Base-by-base conservation (phyloP, 2,888 invertebrate genomes). In the Andrena hattorfiana region DNA sequence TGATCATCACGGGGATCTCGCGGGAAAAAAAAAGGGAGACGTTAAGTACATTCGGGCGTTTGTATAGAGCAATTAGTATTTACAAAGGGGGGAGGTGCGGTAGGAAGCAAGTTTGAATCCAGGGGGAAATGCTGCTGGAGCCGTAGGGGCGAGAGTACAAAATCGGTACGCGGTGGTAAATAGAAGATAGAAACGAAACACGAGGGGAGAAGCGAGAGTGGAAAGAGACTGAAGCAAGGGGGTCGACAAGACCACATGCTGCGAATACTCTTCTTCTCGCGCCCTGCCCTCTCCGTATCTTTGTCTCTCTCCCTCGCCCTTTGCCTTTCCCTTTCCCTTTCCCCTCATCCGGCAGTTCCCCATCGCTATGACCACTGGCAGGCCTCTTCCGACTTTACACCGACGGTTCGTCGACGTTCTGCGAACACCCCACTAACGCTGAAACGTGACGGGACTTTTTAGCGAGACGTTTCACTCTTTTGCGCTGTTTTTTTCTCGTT, bases 21-120 rank as follows among this genome's bases (percentile, higher is more conserved):
- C 87, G 88, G 87, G 82, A 86, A 82, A 66, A 86, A 82, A 66
- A 35, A 89, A 87, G 84, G 86, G 90, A 67, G 32, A 91, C 90
- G 89, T 91, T 93, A 90, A 91, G 90, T 87, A 92, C 89, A 91
- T 92, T 90, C 84, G 86, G 90, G 81, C 90, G 90, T 89, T 91
- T 92, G 91, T 92, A 91, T 90, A 86, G 91, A 90, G 91, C 91
- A 92, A 92, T 93, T 93, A 92, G 92, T 92, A 92, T 92, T 92
- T 92, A 91, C 91, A 92, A 92, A 90, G 90, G 91, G 90, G 90
- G 90, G 83, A 77, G 87, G 82, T 83, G 88, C 83, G 88, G 84
- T 88, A 77, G 86, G 73, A 81, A 84, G 82, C 72, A 70, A 78
- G 74, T 74, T 81, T 70, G 77, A 78, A 66, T 62, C 70, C 66